Percentiles rank a stretch among this genome's conserved stretches.
Conservation (phyloP, 2,888 invertebrate genomes). For the Papilio protenor region DNA sequence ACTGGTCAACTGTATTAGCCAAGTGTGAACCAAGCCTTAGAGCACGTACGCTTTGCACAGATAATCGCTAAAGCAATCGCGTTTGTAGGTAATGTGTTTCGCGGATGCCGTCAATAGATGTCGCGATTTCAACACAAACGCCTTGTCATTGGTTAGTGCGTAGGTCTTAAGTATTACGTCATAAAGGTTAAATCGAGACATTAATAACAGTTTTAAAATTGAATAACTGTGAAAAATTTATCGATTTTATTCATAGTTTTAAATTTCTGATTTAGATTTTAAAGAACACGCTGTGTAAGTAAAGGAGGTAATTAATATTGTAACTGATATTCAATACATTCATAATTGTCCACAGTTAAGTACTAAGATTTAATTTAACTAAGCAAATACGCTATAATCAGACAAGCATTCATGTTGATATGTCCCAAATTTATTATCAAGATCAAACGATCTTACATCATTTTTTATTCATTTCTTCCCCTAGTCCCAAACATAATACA, state of each 20-base stretch:
- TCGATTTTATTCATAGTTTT: background rate
- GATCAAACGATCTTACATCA: background rate
- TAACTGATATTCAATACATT: background rate
- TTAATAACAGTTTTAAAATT: slow-evolving; percentile 15
- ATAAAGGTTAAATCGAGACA: slow-evolving; percentile 52
- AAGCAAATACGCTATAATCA: background rate
- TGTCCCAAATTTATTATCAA: slow-evolving; percentile 12
- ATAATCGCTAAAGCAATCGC: background rate
- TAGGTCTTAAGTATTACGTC: slow-evolving; percentile 12
- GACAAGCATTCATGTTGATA: slow-evolving; percentile 13
- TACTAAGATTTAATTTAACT: background rate
- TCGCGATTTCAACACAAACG: background rate
- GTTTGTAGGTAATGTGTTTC: background rate
- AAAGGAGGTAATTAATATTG: background rate
- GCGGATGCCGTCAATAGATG: background rate
- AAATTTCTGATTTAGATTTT: background rate
- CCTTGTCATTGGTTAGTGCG: background rate
- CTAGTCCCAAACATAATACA: background rate
- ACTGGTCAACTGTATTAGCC: too few species aligned
- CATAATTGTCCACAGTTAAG: background rate
- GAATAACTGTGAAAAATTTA: background rate
- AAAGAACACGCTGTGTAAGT: background rate
- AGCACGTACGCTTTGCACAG: background rate
- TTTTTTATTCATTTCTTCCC: background rate
- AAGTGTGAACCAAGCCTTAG: background rate